Evolutionary conservation across 2,797 vertebrate genomes (phyloP).

Genomic region (Fistularia commersonii): DNA sequence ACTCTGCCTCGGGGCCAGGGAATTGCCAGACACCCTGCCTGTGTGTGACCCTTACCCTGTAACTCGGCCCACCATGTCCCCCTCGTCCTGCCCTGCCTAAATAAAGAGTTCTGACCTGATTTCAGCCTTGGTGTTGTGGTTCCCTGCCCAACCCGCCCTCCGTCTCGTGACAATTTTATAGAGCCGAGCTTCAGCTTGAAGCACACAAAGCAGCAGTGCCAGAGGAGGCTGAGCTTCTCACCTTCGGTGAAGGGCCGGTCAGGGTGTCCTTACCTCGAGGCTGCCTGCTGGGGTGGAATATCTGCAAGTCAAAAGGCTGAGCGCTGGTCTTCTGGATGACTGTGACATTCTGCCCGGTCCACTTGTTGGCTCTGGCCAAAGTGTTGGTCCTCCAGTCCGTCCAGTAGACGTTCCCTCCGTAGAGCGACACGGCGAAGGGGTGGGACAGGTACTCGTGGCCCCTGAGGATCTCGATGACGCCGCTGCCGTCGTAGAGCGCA

Average conservation of each 20-base stretch:
- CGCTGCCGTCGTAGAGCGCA: conserved; percentile 90
- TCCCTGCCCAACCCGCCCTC: too few relatives aligned
- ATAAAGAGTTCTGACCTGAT: too few relatives aligned
- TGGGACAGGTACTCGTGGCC: conserved; percentile 97
- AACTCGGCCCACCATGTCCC: too few relatives aligned
- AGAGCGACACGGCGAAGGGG: conserved; percentile 95
- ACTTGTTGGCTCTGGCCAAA: conserved; percentile 95
- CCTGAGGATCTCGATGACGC: conserved; percentile 92
- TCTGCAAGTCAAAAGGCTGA: conserved; percentile 96
- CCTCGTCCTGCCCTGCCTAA: too few relatives aligned
- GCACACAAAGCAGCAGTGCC: neutral
- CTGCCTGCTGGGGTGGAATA: conserved; percentile 95
- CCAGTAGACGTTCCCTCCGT: conserved; percentile 96
- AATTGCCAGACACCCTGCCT: too few relatives aligned
- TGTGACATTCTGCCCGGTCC: conserved; percentile 95
- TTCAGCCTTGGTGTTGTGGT: too few relatives aligned
- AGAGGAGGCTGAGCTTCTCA: neutral
- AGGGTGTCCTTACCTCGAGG: conserved; percentile 81
- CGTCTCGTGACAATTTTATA: too few relatives aligned
- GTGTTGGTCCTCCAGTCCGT: conserved; percentile 99
- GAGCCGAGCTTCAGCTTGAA: too few relatives aligned
- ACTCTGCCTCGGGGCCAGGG: too few relatives aligned
- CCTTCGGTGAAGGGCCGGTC: too few relatives aligned
- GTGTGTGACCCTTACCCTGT: too few relatives aligned
- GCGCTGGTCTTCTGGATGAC: conserved; percentile 99